Base-by-base conservation (phyloP, 2,888 invertebrate species). In the Anticlea derivata region DNA sequence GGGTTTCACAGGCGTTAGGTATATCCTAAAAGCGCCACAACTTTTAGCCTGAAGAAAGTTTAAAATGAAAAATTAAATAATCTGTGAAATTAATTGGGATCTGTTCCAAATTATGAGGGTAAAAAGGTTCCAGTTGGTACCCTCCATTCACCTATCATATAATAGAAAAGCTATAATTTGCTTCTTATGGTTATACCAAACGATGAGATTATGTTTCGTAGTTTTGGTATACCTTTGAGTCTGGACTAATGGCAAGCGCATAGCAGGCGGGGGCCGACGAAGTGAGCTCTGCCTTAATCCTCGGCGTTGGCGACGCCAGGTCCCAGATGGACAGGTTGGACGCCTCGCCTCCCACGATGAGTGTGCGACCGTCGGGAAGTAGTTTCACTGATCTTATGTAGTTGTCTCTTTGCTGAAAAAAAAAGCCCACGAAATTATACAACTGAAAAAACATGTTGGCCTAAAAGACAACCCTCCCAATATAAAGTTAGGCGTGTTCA, bases 281-380 rank as follows among this genome's bases (percentile, higher is more conserved):
- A 5, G 97, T 98, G 59, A 99, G 92, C 83, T 98, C 98, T 1
- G 97, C 97, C 84, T 97, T 98, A 72, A 98, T 97, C 41, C 97
- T 89, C 2, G 97, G 97, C 51, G 96, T 97, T 1, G 97, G 96
- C 58, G 96, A 96, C 43, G 97, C 97, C 55, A 99, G 83, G 88
- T 99, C 98, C 98, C 98, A 99, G 70, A 99, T 97, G 60, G 97
- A 97, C 35, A 99, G 93, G 76, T 97, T 97, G 66, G 96, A 96
- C 8, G 98, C 98, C 84, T 99, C 99, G 7, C 99, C 98, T 33
- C 98, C 98, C 23, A 99, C 98, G 63, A 99, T 97, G 60, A 99
- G 91, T 17, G 98, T 98, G 61, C 97, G 92, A 1, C 98, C 98
- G 77, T 98, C 98, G 0, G 96, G 97, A 53, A 98, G 89, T 17